Percentiles rank a stretch among this genome's conserved stretches.
Conservation (phyloP, 1,140 invertebrate species). For the Neuroterus valhalla region DNA sequence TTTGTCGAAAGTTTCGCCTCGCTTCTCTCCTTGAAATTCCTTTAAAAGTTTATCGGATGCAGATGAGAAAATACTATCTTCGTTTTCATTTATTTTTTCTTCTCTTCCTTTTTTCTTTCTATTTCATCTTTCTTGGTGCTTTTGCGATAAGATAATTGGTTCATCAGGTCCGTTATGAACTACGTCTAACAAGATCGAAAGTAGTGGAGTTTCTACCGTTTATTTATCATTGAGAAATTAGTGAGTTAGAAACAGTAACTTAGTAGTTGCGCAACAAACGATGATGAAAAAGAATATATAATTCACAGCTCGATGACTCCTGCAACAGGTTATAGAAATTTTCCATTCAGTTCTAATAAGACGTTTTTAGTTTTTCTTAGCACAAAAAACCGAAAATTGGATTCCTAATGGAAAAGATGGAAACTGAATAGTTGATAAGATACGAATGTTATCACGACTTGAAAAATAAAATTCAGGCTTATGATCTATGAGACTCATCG, state of each 20-base stretch:
- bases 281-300: not conserved
- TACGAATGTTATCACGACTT: no score
- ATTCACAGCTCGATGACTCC: not conserved
- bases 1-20: not conserved
- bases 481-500: no score
- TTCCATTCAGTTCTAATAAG: no score
- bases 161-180: conserved; percentile 4
- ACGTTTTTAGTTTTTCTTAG: no score
- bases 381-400: no score
- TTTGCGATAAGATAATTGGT: not conserved
- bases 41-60: not conserved
- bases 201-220: not conserved
- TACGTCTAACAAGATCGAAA: not conserved
- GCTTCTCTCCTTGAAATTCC: not conserved
- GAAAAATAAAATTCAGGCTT: no score
- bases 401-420: no score
- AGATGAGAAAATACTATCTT: not conserved
- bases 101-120: not conserved
- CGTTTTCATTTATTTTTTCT: not conserved
- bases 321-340: not conserved
- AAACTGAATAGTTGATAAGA: no score
- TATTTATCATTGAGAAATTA: not conserved
- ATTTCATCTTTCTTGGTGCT: not conserved
- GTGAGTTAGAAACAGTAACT: not conserved
- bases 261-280: not conserved